Evolutionary conservation across 2,888 invertebrate genomes (phyloP).

Genomic region (Fissipunctia ypsillon): DNA sequence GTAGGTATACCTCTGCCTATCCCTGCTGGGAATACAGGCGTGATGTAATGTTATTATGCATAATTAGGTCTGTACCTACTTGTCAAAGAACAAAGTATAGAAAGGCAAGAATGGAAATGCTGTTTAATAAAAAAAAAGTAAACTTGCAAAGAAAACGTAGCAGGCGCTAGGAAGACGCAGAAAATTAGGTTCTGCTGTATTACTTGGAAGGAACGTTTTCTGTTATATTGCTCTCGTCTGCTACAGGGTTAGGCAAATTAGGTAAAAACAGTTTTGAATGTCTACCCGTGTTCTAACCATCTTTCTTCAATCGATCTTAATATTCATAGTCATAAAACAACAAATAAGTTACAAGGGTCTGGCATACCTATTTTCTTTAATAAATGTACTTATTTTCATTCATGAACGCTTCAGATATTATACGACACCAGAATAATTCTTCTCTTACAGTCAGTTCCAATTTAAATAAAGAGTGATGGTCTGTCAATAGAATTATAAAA

Average conservation of each 20-base stretch:
- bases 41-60: too few species aligned
- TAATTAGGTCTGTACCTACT: not conserved
- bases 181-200: not conserved
- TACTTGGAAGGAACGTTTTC: too few species aligned
- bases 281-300: not conserved
- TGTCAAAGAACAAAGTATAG: not conserved
- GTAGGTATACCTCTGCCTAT: too few species aligned
- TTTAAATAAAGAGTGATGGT: constrained; percentile 1
- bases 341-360: constrained; percentile 9
- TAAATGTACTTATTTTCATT: not conserved
- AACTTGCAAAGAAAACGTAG: not conserved
- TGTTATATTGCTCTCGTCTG: too few species aligned
- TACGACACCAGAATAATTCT: not conserved
- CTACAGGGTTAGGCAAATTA: not conserved
- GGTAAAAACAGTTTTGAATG: not conserved
- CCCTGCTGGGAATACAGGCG: too few species aligned
- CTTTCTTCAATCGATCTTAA: not conserved
- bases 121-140: not conserved
- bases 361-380: constrained; percentile 13
- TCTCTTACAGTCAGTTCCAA: constrained; percentile 24
- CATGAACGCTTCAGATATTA: not conserved
- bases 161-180: too few species aligned
- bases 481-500: constrained; percentile 24
- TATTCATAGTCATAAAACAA: constrained; percentile 8
- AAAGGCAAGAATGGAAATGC: not conserved